Evolutionary conservation across 2,888 invertebrate species (phyloP), one percentile per base, ranked within the genome.

Genomic region (Cephus runcator): DNA sequence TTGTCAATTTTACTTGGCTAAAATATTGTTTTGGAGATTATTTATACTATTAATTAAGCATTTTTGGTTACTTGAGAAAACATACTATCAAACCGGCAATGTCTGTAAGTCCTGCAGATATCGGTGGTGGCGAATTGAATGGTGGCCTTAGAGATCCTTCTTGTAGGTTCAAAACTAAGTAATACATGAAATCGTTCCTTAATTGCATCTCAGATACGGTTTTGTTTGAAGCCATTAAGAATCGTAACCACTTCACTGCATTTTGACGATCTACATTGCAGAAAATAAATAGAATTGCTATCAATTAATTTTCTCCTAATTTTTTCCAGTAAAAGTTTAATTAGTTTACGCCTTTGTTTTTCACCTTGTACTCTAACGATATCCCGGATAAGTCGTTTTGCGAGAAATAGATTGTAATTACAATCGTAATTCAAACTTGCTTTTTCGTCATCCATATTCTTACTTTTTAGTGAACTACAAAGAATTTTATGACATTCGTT

Each of bases 131-230:
- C 31, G 75, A 73, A 79, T 83, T 77, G 69, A 85, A 85, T 0
- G 85, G 85, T 23, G 83, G 79, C 34, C 82, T 81, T 34, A 84
- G 76, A 30, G 69, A 36, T 30, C 83, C 82, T 73, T 84, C 81
- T 78, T 86, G 86, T 79, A 86, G 82, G 78, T 83, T 84, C 56
- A 92, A 86, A 0, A 93, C 92, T 77, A 93, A 87, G 83, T 92
- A 92, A 84, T 92, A 92, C 91, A 93, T 92, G 83, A 93, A 93
- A 84, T 93, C 93, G 84, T 93, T 93, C 76, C 93, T 88, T 11
- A 93, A 85, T 82, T 90, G 92, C 92, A 93, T 93, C 86, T 93
- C 93, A 30, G 92, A 90, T 2, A 93, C 83, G 0, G 92, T 90
- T 79, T 91, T 87, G 78, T 92, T 92, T 81, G 92, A 92, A 3